Conservation (phyloP, 2,888 invertebrate genomes). For the Drosophila pegasa region DNA sequence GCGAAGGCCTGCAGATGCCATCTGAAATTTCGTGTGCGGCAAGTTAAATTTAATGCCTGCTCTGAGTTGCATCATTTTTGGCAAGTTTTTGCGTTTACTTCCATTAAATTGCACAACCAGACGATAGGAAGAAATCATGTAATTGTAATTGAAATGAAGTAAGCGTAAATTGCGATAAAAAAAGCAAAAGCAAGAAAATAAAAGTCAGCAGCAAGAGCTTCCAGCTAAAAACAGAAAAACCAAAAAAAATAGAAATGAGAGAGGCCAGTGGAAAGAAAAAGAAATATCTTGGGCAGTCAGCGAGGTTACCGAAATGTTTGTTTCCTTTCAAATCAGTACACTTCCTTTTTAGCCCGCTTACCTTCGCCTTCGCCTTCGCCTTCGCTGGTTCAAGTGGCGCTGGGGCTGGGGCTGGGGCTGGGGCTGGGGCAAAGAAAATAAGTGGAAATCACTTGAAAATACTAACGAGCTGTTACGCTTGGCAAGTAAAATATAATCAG, state of each 20-base stretch:
- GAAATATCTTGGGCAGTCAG: conserved; percentile 21
- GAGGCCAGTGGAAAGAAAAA: conserved; percentile 36
- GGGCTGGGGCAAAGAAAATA: conserved; percentile 60
- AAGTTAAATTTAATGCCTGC: conserved; percentile 30
- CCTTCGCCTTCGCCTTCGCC: conserved; percentile 46
- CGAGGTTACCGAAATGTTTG: conserved; percentile 69
- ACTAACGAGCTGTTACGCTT: conserved; percentile 81
- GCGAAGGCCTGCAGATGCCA: neutral
- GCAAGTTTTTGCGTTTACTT: conserved; percentile 33
- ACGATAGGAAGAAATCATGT: conserved; percentile 66
- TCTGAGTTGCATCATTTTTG: conserved; percentile 65
- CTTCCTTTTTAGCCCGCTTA: conserved; percentile 72
- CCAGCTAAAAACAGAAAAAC: conserved; percentile 23
- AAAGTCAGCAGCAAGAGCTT: conserved; percentile 46
- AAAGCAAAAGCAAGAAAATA: conserved; percentile 62
- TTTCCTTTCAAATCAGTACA: conserved; percentile 80
- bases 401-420: conserved; percentile 29
- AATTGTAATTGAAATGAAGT: conserved; percentile 77
- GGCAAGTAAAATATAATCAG: conserved; percentile 81
- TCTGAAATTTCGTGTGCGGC: conserved; percentile 4
- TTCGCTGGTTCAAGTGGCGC: conserved; percentile 39
- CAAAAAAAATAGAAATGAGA: conserved; percentile 29
- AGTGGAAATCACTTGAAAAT: conserved; percentile 82
- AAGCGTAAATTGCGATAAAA: conserved; percentile 74
- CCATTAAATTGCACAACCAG: conserved; percentile 51